Evolutionary conservation across 2,113 vertebrate genomes (phyloP).

Genomic region (Grantiella picta): DNA sequence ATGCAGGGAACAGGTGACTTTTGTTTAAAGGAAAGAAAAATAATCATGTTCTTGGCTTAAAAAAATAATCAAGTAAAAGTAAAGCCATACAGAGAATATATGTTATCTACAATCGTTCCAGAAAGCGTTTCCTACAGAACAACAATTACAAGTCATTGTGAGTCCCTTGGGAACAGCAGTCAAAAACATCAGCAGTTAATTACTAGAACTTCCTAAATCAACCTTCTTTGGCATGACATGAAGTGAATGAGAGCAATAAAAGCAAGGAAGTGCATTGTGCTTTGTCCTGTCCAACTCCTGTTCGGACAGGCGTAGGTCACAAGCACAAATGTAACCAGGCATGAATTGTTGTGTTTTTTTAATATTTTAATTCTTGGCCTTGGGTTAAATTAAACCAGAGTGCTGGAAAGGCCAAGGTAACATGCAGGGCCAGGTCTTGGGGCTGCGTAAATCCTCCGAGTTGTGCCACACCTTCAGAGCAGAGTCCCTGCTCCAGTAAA

Average conservation of each 20-base stretch:
- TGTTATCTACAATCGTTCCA: constrained; percentile 21
- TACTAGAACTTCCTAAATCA: constrained; percentile 62
- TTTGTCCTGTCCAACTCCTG: constrained; percentile 69
- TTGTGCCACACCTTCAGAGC: background rate
- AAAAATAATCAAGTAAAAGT: constrained; percentile 32
- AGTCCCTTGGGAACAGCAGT: constrained; percentile 45
- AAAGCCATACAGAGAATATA: background rate
- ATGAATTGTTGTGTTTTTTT: constrained; percentile 32
- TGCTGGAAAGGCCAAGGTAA: constrained; percentile 58
- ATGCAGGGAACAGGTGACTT: background rate
- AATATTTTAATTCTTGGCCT: constrained; percentile 46
- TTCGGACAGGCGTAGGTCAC: constrained; percentile 57
- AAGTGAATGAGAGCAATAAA: constrained; percentile 70
- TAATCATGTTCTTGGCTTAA: background rate
- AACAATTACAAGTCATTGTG: constrained; percentile 55
- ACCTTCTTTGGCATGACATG: constrained; percentile 69
- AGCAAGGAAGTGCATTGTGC: constrained; percentile 69
- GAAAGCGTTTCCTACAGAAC: constrained; percentile 52
- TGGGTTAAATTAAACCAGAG: constrained; percentile 43
- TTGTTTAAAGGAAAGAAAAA: background rate
- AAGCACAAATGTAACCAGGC: constrained; percentile 58
- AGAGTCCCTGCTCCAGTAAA: background rate
- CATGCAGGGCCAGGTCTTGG: background rate
- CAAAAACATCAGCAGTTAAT: constrained; percentile 68
- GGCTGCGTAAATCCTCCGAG: constrained; percentile 7